Conservation (phyloP, 2,797 vertebrate species). For the Spondyliosoma cantharus region DNA sequence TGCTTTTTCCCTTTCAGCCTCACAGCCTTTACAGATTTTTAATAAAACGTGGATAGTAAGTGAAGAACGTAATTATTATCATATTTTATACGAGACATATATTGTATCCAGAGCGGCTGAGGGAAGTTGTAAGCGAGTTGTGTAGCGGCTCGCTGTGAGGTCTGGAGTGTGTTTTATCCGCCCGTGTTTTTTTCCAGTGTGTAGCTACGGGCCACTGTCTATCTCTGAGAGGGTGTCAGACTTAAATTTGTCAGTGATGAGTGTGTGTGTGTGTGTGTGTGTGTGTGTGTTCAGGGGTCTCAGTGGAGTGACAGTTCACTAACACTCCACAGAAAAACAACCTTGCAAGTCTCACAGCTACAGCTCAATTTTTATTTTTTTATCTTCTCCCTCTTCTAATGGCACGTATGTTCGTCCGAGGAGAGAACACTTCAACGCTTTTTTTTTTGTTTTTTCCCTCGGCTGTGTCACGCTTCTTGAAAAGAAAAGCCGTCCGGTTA, state of each 20-base stretch:
- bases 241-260: conserved; percentile 66
- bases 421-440: conserved; percentile 26
- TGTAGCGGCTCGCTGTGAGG: conserved; percentile 49
- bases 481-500: conserved; percentile 2
- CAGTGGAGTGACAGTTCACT: conserved; percentile 63
- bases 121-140: conserved; percentile 39
- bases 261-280: conserved; percentile 39
- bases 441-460: no score
- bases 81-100: conserved; percentile 41
- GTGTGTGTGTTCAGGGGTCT: conserved; percentile 34
- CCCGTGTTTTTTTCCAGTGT: conserved; percentile 65
- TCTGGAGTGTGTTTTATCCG: conserved; percentile 56
- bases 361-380: conserved; percentile 22
- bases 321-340: conserved; percentile 53
- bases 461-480: conserved; percentile 11
- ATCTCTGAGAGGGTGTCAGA: conserved; percentile 70
- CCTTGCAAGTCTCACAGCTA: conserved; percentile 14
- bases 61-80: conserved; percentile 47
- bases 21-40: conserved; percentile 43
- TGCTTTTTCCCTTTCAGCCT: conserved; percentile 35
- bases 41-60: conserved; percentile 50
- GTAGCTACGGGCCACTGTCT: conserved; percentile 68
- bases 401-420: conserved; percentile 38
- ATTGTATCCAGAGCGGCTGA: conserved; percentile 37
- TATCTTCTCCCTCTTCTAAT: conserved; percentile 12